Conservation (phyloP, 2,797 vertebrate species). For the Leptoclinus maculatus region DNA sequence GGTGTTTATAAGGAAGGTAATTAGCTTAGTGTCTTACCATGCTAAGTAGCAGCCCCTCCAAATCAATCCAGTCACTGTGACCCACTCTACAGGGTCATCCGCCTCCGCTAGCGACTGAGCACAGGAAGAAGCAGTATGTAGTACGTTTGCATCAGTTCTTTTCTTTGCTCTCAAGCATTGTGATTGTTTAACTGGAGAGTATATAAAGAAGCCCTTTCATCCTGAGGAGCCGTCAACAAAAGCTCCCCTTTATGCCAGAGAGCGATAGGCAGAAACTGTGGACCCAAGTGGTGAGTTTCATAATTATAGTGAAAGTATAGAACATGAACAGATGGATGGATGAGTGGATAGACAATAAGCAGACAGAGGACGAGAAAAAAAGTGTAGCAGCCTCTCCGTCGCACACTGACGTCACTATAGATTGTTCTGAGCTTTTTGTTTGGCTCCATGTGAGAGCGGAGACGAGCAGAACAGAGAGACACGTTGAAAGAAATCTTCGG, state of each 20-base stretch:
- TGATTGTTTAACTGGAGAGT: background rate
- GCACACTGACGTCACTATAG: constrained; percentile 14
- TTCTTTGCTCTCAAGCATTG: background rate
- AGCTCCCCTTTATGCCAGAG: background rate
- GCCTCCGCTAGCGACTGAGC: constrained; percentile 13
- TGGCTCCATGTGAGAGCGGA: constrained; percentile 1
- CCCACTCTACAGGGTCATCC: constrained; percentile 44
- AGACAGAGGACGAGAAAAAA: background rate
- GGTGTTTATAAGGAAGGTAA: constrained; percentile 73
- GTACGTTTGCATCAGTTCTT: background rate
- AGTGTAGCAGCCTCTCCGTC: background rate
- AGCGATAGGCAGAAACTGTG: background rate
- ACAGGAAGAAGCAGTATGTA: background rate
- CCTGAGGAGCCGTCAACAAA: background rate
- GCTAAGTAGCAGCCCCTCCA: constrained; percentile 58
- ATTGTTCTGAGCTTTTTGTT: constrained; percentile 10
- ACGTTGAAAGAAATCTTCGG: constrained; percentile 11
- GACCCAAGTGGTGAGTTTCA: background rate
- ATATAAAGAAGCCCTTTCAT: background rate
- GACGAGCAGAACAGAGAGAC: background rate
- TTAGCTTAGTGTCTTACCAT: constrained; percentile 71
- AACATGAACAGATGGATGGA: background rate
- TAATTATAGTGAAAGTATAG: background rate
- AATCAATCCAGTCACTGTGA: constrained; percentile 69
- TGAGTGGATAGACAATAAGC: background rate